Conservation (phyloP, 64 coral and sea anemone species). For the Cladopsammia gracilis region DNA sequence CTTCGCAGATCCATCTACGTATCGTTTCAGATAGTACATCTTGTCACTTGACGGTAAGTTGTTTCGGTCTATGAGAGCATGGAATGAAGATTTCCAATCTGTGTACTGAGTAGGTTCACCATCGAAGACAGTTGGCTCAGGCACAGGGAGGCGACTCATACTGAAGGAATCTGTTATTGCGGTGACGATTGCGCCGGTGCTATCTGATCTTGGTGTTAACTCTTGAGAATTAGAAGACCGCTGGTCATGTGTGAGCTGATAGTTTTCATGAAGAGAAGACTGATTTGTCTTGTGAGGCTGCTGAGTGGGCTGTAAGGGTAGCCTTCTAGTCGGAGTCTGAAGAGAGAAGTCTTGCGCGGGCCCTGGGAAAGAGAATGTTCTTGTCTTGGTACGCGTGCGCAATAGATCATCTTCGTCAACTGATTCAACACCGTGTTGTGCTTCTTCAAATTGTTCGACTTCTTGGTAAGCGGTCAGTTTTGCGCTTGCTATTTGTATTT, state of each 20-base stretch:
- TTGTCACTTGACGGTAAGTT: too few relatives aligned
- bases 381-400: too few relatives aligned
- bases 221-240: neutral
- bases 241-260: too few relatives aligned
- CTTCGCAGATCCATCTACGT: slow-evolving; percentile 2
- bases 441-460: neutral
- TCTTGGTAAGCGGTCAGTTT: neutral
- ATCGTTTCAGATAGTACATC: slow-evolving; percentile 32
- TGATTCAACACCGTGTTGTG: neutral
- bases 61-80: slow-evolving; percentile 29
- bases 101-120: slow-evolving; percentile 29
- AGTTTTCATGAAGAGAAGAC: too few relatives aligned
- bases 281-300: neutral
- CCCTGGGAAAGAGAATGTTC: too few relatives aligned
- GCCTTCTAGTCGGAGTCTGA: too few relatives aligned
- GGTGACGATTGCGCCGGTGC: neutral
- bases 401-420: neutral
- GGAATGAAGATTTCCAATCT: slow-evolving; percentile 32
- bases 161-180: slow-evolving; percentile 25
- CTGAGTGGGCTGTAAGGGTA: too few relatives aligned
- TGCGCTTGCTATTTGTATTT: too few relatives aligned
- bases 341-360: too few relatives aligned
- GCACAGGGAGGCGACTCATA: slow-evolving; percentile 24
- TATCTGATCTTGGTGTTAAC: neutral
- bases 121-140: slow-evolving; percentile 12